A percentile compares a stretch with the other conserved stretches of the same genome.
Evolutionary conservation across 1,140 invertebrate genomes (phyloP).

Genomic region (Bathynomus jamesi): DNA sequence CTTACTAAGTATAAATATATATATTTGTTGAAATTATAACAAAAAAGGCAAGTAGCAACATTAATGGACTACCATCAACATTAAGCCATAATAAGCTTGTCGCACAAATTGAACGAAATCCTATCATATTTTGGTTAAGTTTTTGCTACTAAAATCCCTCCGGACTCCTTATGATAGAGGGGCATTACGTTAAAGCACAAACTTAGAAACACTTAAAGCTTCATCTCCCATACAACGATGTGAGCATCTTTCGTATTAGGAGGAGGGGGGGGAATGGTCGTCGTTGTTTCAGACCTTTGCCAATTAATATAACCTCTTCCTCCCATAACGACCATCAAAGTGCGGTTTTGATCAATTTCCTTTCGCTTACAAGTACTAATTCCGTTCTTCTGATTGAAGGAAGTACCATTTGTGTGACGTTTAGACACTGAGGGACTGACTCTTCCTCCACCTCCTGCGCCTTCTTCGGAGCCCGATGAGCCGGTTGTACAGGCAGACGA

Average conservation of each 20-base stretch:
- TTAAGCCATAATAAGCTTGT: no score
- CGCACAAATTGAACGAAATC: no score
- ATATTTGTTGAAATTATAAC: no score
- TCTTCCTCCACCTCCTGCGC: conserved; percentile 44
- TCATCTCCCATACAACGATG: conserved; percentile 83
- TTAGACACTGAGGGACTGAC: background rate
- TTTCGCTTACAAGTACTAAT: background rate
- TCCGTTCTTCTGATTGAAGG: background rate
- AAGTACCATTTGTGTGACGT: background rate
- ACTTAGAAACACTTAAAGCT: conserved; percentile 58
- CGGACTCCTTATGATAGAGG: no score
- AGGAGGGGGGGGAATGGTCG: conserved; percentile 46
- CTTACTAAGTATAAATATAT: no score
- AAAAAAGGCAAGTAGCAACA: no score
- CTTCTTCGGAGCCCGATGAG: conserved; percentile 67
- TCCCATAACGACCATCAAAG: conserved; percentile 75
- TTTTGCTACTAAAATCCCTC: no score
- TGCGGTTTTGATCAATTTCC: conserved; percentile 52
- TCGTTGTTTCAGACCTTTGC: conserved; percentile 57
- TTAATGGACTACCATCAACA: no score
- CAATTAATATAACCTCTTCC: conserved; percentile 79
- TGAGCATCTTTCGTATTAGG: conserved; percentile 70
- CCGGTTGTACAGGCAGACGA: conserved; percentile 48
- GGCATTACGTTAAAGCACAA: no score
- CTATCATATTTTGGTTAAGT: no score